phyloP scores from a whole-genome alignment of 2,113 vertebrate species.

The Corythaixoides concolor region DNA sequence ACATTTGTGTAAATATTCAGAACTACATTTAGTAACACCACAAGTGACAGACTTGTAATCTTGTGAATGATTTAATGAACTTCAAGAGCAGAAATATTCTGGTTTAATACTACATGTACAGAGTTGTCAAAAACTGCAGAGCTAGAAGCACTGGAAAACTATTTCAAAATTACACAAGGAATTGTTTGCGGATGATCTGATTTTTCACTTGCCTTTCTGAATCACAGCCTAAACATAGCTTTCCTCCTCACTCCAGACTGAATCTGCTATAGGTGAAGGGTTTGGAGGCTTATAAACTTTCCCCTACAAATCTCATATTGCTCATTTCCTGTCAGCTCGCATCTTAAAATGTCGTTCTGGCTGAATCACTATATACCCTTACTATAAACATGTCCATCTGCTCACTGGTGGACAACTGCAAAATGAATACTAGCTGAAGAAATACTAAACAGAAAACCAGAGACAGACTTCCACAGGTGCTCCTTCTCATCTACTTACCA shows the following conservation, averaged over 20 bases:
- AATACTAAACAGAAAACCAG: not conserved
- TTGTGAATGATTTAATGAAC: not conserved
- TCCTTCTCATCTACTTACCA: not conserved
- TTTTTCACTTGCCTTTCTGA: not conserved
- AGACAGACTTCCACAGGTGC: conserved; percentile 27
- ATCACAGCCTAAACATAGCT: not conserved
- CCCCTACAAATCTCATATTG: conserved; percentile 2
- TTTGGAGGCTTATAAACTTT: conserved; percentile 23
- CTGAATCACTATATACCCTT: conserved; percentile 25
- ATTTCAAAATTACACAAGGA: not conserved
- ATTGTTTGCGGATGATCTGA: not conserved
- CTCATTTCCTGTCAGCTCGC: conserved; percentile 8
- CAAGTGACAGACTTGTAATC: not conserved
- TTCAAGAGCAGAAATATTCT: not conserved
- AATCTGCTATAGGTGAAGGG: conserved; percentile 7
- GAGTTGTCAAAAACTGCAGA: not conserved
- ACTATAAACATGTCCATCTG: conserved; percentile 50
- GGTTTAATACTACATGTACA: not conserved
- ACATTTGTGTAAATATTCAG: conserved; percentile 2
- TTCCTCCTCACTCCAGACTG: not conserved
- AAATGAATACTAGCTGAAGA: not conserved
- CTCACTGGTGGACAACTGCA: conserved; percentile 28
- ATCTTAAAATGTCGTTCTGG: conserved; percentile 20
- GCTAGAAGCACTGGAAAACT: not conserved
- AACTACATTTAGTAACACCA: not conserved